Conservation (phyloP, 2,113 vertebrate species). For the Indicator indicator region DNA sequence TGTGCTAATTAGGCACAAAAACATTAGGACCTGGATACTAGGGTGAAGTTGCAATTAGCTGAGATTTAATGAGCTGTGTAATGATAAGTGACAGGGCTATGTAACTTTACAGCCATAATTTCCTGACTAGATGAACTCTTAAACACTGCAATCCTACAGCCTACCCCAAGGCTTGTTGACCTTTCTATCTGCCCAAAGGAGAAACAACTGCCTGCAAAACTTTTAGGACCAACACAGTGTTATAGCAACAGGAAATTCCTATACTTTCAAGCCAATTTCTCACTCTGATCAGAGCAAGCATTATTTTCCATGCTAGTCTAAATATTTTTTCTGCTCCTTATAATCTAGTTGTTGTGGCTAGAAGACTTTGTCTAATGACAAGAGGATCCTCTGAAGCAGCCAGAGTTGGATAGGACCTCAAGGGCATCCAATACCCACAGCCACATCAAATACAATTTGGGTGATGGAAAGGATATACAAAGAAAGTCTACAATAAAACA, state of each 20-base stretch:
- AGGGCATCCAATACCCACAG: background rate
- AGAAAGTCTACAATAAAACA: conserved; percentile 35
- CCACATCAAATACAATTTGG: conserved; percentile 20
- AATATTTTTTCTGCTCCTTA: conserved; percentile 9
- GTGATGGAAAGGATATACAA: conserved; percentile 3
- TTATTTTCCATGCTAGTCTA: background rate
- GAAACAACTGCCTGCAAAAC: background rate
- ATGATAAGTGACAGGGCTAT: conserved; percentile 77
- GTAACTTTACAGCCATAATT: conserved; percentile 77
- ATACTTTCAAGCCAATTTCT: conserved; percentile 17
- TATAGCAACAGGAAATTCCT: conserved; percentile 1
- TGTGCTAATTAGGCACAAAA: conserved; percentile 60
- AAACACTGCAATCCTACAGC: conserved; percentile 19
- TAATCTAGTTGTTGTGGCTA: background rate
- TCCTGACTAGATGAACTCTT: conserved; percentile 78
- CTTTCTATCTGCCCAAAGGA: conserved; percentile 40
- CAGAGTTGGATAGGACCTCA: background rate
- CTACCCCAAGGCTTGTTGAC: conserved; percentile 48
- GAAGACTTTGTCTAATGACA: conserved; percentile 13
- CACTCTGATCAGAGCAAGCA: conserved; percentile 1
- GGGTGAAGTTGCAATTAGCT: conserved; percentile 76
- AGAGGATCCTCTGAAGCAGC: conserved; percentile 33
- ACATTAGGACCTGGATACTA: conserved; percentile 58
- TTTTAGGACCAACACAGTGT: background rate
- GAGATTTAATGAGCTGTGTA: conserved; percentile 81